Conservation (phyloP, 1,140 invertebrate genomes). For the Drosophila simulans region DNA sequence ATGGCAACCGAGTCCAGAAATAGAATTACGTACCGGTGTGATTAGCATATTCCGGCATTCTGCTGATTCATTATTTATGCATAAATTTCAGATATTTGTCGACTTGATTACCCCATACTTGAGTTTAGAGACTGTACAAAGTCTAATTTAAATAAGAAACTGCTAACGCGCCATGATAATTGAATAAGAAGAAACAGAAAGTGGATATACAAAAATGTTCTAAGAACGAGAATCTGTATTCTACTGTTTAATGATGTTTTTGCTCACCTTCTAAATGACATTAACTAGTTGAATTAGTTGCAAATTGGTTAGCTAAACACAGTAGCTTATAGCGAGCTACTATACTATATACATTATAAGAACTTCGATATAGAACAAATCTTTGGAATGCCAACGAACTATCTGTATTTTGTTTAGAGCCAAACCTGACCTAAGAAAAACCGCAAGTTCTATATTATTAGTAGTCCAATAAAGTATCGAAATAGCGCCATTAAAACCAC, state of each 20-base stretch:
- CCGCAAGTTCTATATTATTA: conserved; percentile 1
- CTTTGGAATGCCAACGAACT: not conserved
- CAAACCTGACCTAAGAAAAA: conserved; percentile 7
- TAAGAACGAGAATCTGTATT: not conserved
- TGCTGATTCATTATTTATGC: conserved; percentile 44
- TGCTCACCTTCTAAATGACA: not conserved
- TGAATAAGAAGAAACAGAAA: conserved; percentile 23
- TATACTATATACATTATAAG: no score
- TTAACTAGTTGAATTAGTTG: no score
- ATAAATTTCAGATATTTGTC: conserved; percentile 21
- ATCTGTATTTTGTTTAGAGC: not conserved
- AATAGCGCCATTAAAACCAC: conserved; percentile 1
- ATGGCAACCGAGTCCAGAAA: conserved; percentile 15
- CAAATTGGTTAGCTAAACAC: no score
- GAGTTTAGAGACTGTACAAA: not conserved
- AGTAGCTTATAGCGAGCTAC: no score
- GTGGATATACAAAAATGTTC: not conserved
- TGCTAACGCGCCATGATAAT: conserved; percentile 16
- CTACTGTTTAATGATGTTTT: not conserved
- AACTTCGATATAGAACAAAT: not conserved
- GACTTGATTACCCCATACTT: conserved; percentile 10
- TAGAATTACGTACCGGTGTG: conserved; percentile 17
- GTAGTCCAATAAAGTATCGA: not conserved
- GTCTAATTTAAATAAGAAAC: conserved; percentile 20
- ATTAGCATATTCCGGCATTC: conserved; percentile 30